phyloP scores from a whole-genome alignment of 2,113 vertebrate genomes.

The Cnemophilus loriae region DNA sequence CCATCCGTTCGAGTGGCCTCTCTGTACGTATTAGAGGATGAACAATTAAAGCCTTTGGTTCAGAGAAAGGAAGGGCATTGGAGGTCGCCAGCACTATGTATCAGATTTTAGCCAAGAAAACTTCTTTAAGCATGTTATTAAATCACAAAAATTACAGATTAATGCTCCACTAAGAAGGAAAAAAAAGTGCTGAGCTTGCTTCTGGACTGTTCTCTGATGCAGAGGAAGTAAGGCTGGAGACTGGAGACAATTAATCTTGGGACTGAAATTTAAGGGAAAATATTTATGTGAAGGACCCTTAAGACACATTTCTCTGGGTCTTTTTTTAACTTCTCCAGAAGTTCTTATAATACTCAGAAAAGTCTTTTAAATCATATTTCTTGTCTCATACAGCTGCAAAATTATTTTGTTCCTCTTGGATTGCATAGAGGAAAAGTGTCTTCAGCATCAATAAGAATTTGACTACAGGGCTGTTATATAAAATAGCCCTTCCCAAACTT shows the following conservation, averaged over 20 bases:
- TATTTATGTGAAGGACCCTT: conserved; percentile 36
- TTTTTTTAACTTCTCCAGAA: conserved; percentile 51
- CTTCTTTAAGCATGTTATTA: conserved; percentile 28
- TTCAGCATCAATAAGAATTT: neutral
- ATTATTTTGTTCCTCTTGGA: conserved; percentile 27
- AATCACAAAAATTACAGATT: conserved; percentile 58
- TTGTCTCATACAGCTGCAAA: neutral
- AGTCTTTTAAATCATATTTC: conserved; percentile 28
- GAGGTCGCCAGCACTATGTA: conserved; percentile 1
- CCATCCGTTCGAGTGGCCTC: neutral
- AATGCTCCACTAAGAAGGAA: conserved; percentile 16
- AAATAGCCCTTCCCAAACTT: neutral
- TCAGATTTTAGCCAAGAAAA: conserved; percentile 51
- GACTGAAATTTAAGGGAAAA: conserved; percentile 32
- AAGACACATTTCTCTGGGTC: conserved; percentile 24
- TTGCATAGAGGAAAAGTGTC: neutral
- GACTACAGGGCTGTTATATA: neutral
- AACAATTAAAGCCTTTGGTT: conserved; percentile 35
- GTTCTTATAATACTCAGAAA: conserved; percentile 32
- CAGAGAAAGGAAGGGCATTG: conserved; percentile 27
- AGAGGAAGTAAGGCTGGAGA: neutral
- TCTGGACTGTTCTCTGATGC: conserved; percentile 17
- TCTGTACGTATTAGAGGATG: neutral
- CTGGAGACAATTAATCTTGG: conserved; percentile 24
- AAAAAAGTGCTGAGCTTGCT: conserved; percentile 42